These are phyloP conservation scores for Lasioglossum baleicum DNA, from an alignment of 1,140 invertebrate species.

Conservation along the genomic window DNA sequence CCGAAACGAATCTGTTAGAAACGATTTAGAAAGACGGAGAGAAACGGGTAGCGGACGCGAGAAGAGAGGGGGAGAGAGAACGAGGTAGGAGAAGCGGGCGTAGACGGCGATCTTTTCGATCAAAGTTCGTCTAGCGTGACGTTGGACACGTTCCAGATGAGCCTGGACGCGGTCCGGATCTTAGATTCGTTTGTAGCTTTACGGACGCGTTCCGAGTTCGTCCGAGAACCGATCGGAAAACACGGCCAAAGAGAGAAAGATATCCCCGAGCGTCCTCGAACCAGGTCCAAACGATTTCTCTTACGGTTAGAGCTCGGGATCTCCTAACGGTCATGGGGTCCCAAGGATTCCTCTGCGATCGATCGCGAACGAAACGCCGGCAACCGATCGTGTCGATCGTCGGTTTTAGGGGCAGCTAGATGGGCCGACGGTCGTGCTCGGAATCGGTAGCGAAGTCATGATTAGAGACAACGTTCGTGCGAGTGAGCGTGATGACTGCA, in stretches of 20 bases:
- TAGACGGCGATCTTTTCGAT: neutral
- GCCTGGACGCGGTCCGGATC: neutral
- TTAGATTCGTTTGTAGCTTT: constrained; percentile 11
- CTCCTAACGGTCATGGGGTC: too few relatives aligned
- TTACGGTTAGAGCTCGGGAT: neutral
- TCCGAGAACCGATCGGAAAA: neutral
- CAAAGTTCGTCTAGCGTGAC: neutral
- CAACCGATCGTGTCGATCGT: neutral
- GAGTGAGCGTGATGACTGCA: neutral
- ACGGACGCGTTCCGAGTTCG: neutral
- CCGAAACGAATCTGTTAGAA: neutral
- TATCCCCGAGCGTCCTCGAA: neutral
- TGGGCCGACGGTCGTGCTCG: neutral
- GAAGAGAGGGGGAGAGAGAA: neutral
- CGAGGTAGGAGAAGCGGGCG: neutral
- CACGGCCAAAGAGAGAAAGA: neutral
- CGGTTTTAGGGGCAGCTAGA: constrained; percentile 17
- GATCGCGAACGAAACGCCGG: too few relatives aligned
- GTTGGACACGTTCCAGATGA: constrained; percentile 2
- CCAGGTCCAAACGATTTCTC: neutral
- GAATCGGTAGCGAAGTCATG: neutral
- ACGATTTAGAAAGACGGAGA: neutral
- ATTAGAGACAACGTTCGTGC: neutral
- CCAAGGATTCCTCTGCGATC: too few relatives aligned
- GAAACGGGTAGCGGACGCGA: too few relatives aligned